A percentile compares a stretch with the other conserved stretches of the same genome.
These are phyloP conservation scores for Apodemus speciosus DNA, from an alignment of 2,113 vertebrate genomes.

Conservation along the genomic window DNA sequence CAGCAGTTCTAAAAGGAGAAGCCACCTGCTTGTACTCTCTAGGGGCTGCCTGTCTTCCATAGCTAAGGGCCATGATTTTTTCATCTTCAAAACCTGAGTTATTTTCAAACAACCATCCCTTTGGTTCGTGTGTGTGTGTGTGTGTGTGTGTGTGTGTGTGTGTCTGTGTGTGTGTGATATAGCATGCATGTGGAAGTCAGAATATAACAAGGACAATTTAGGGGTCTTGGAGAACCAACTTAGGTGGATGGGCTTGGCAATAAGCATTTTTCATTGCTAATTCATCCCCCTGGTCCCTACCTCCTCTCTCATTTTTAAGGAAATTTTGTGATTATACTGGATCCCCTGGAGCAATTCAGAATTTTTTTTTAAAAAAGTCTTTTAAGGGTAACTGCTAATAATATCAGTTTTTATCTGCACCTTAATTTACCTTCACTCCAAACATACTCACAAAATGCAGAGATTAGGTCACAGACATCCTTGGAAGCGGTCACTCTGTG, in stretches of 20 bases:
- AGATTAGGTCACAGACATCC: not conserved
- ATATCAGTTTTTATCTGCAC: not conserved
- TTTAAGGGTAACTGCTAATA: slow-evolving; percentile 1
- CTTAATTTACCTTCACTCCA: not conserved
- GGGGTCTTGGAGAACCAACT: not conserved
- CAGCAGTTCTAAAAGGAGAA: not conserved
- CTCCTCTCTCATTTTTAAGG: not conserved
- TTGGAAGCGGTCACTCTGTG: not conserved
- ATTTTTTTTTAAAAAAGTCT: not conserved
- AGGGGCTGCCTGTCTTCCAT: not conserved
- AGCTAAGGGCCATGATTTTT: not conserved
- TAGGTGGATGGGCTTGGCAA: not conserved
- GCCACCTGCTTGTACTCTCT: not conserved
- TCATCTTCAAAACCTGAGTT: not conserved
- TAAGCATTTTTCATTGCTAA: not conserved
- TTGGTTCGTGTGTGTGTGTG: not conserved
- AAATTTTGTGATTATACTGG: not conserved
- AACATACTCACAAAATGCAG: not conserved
- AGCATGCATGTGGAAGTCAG: not conserved
- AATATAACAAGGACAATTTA: too few relatives aligned
- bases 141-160: not conserved
- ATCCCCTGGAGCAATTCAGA: not conserved
- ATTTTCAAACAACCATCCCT: not conserved
- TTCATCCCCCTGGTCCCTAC: not conserved
- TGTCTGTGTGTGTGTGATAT: not conserved